phyloP scores from a whole-genome alignment of 1,140 invertebrate species.

The Bombus sibiricus region DNA sequence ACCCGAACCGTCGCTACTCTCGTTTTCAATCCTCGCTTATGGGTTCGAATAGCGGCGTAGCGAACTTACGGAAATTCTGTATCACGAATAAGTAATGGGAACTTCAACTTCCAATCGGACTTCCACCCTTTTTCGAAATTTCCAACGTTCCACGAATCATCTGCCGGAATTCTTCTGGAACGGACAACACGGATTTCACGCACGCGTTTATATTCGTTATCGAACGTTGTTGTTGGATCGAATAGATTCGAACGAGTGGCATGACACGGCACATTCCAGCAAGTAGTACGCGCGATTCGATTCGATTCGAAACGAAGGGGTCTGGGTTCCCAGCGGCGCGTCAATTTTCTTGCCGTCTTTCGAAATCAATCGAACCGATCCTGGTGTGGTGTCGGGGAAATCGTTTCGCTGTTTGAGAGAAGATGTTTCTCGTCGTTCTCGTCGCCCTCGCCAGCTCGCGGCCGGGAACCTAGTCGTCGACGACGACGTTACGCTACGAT shows the following conservation, averaged over 20 bases:
- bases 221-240: conserved; percentile 5
- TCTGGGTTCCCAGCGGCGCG: conserved; percentile 16
- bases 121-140: no score
- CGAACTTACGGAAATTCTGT: not conserved
- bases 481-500: not conserved
- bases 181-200: not conserved
- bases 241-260: conserved; percentile 27
- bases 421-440: not conserved
- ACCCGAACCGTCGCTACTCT: conserved; percentile 64
- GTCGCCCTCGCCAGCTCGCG: conserved; percentile 25
- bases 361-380: conserved; percentile 39
- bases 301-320: conserved; percentile 3
- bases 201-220: conserved; percentile 7
- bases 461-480: not conserved
- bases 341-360: conserved; percentile 37
- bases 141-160: no score
- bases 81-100: not conserved
- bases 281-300: conserved; percentile 38
- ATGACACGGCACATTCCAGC: conserved; percentile 59
- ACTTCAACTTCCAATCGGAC: not conserved
- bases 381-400: not conserved
- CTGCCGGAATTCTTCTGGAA: not conserved
- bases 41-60: not conserved
- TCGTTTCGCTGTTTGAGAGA: not conserved
- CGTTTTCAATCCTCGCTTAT: conserved; percentile 6